Evolutionary conservation across 2,113 vertebrate species (phyloP).

Genomic region (Xerus inauris): DNA sequence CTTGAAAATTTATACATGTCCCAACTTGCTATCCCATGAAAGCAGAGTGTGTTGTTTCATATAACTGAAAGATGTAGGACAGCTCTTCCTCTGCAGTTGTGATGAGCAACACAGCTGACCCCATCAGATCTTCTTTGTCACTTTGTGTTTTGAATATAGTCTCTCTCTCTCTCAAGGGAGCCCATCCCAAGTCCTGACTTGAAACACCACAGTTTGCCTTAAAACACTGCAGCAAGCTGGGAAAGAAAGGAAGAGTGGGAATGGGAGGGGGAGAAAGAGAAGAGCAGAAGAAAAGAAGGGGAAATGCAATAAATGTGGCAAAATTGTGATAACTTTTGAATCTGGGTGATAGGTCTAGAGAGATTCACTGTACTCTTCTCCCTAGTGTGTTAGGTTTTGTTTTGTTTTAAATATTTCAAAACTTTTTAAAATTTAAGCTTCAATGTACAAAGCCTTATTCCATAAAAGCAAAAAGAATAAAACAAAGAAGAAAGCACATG

Average conservation of each 20-base stretch:
- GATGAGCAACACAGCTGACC: background rate
- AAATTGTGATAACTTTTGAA: background rate
- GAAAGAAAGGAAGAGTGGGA: fast-evolving
- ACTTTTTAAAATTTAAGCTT: background rate
- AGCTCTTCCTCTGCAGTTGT: background rate
- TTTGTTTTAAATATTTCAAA: background rate
- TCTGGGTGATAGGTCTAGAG: background rate
- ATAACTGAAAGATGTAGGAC: background rate
- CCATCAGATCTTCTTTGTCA: background rate
- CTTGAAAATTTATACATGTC: background rate
- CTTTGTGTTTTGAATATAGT: fast-evolving
- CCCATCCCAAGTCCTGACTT: background rate
- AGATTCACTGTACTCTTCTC: background rate
- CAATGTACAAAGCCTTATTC: background rate
- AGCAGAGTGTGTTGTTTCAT: background rate
- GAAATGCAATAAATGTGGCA: background rate
- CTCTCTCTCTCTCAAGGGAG: background rate
- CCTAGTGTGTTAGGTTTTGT: background rate
- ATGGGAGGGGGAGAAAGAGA: fast-evolving
- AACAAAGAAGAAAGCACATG: background rate
- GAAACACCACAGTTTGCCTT: background rate
- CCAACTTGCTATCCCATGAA: background rate
- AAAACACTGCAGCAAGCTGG: background rate
- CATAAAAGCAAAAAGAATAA: background rate
- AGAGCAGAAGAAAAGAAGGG: background rate